Percentiles rank a stretch among this genome's conserved stretches.
These are phyloP conservation scores for Pyxicephalus adspersus DNA, from an alignment of 2,113 vertebrate species.

Conservation along the genomic window DNA sequence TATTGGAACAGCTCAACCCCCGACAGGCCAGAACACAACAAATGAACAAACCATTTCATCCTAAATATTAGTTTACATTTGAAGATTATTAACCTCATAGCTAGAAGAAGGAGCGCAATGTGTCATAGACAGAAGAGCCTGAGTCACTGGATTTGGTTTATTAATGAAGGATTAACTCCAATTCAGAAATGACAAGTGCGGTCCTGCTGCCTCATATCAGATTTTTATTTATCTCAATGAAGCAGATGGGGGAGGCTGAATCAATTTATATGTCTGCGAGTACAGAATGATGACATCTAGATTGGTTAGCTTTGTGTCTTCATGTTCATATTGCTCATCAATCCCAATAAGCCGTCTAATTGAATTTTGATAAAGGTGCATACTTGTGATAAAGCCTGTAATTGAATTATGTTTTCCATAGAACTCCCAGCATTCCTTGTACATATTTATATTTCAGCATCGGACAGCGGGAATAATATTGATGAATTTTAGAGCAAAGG, in stretches of 20 bases:
- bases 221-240: not conserved
- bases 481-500: constrained; percentile 1
- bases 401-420: constrained; percentile 14
- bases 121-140: too few relatives aligned
- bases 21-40: too few relatives aligned
- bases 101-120: too few relatives aligned
- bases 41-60: too few relatives aligned
- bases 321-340: not conserved
- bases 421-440: not conserved
- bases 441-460: constrained; percentile 16
- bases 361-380: constrained; percentile 36
- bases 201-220: not conserved
- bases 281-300: not conserved
- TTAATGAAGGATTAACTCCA: not conserved
- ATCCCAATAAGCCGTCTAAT: constrained; percentile 28
- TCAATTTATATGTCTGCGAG: constrained; percentile 30
- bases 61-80: too few relatives aligned
- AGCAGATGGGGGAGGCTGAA: not conserved
- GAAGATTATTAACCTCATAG: too few relatives aligned
- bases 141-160: too few relatives aligned
- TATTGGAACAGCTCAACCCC: too few relatives aligned
- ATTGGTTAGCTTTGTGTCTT: not conserved
- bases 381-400: constrained; percentile 29
- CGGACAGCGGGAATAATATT: not conserved
- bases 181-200: not conserved